phyloP scores from a whole-genome alignment of 2,797 vertebrate genomes.

The Galagoides demidoff region DNA sequence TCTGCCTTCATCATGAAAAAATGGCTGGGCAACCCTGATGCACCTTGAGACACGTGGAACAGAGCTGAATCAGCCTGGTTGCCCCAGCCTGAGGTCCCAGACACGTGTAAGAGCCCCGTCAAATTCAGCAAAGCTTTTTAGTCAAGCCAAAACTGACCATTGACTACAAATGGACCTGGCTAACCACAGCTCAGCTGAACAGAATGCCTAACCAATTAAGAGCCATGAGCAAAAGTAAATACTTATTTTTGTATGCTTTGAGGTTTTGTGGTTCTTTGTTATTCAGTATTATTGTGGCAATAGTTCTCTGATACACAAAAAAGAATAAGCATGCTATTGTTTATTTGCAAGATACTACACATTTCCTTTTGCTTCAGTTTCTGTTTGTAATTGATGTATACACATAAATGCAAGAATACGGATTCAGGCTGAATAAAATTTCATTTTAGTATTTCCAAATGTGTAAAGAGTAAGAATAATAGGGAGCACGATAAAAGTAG shows the following conservation, averaged over 20 bases:
- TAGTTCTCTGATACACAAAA: background rate
- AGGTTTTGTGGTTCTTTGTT: slow-evolving; percentile 46
- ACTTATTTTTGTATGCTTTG: slow-evolving; percentile 9
- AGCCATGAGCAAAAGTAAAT: slow-evolving; percentile 14
- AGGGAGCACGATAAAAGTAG: background rate
- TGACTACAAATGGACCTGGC: background rate
- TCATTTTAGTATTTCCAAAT: slow-evolving; percentile 31
- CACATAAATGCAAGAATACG: background rate
- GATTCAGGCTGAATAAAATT: slow-evolving; percentile 41
- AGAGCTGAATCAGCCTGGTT: background rate
- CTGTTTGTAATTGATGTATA: slow-evolving; percentile 51
- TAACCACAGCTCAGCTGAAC: background rate
- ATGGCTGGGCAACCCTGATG: background rate
- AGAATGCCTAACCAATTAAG: background rate
- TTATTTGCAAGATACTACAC: slow-evolving; percentile 35
- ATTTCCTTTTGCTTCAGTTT: slow-evolving; percentile 46
- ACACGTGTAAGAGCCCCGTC: background rate
- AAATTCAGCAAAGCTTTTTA: background rate
- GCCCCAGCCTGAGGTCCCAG: background rate
- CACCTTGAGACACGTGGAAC: background rate
- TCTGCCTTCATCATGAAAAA: background rate
- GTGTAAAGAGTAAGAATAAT: slow-evolving; percentile 39
- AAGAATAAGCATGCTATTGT: background rate
- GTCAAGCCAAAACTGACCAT: background rate
- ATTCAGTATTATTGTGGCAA: background rate